Evolutionary conservation across 2,888 invertebrate genomes (phyloP).

Genomic region (Apotomis betuletana): DNA sequence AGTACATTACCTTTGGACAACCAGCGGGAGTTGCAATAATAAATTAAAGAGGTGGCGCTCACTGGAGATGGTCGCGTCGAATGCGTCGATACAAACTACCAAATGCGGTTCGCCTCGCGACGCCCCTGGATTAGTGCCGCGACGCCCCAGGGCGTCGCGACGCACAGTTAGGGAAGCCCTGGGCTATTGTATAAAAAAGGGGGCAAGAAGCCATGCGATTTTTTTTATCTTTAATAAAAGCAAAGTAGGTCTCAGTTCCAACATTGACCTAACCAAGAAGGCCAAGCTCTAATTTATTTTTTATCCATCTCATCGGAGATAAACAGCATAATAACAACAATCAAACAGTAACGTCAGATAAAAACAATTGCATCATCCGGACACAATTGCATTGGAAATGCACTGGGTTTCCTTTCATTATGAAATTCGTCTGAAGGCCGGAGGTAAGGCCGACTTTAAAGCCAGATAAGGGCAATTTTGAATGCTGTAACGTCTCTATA

Average conservation of each 20-base stretch:
- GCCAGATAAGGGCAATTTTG: slow-evolving; percentile 2
- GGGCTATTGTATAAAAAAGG: neutral
- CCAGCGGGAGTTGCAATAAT: too few relatives aligned
- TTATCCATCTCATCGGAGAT: slow-evolving; percentile 13
- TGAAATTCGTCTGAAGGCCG: slow-evolving; percentile 31
- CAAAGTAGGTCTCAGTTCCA: slow-evolving; percentile 9
- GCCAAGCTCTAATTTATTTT: slow-evolving; percentile 20
- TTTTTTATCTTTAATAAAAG: slow-evolving; percentile 1
- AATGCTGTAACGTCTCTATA: neutral
- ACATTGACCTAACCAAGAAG: slow-evolving; percentile 30
- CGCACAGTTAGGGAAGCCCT: too few relatives aligned
- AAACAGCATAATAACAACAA: slow-evolving; percentile 20
- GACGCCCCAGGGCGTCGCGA: too few relatives aligned
- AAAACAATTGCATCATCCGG: slow-evolving; percentile 26
- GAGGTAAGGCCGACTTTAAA: slow-evolving; percentile 15
- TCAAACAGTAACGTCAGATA: slow-evolving; percentile 20
- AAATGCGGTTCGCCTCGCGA: too few relatives aligned
- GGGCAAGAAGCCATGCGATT: neutral
- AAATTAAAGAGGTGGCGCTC: too few relatives aligned
- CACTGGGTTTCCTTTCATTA: slow-evolving; percentile 34
- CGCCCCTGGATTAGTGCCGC: too few relatives aligned
- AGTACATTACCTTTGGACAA: too few relatives aligned
- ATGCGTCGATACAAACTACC: too few relatives aligned
- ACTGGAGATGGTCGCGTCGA: too few relatives aligned
- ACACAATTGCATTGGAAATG: slow-evolving; percentile 35